Evolutionary conservation across 1,140 invertebrate genomes (phyloP), one percentile per base, ranked within the genome.

Genomic region (Apis florea): DNA sequence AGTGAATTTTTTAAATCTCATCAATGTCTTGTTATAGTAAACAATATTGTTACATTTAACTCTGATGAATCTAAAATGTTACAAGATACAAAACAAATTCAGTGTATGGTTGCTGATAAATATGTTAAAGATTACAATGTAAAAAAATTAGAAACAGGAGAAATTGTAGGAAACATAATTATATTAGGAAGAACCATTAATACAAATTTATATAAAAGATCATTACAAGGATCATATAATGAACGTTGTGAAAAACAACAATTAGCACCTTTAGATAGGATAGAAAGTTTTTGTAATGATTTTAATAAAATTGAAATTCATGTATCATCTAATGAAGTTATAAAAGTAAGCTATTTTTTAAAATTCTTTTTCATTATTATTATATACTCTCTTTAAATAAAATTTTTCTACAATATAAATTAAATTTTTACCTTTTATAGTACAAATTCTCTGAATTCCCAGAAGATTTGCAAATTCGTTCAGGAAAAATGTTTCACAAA

Each of bases 1-100:
- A 94, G 94, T 1, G 89, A 93, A 47, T 95, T 95, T 87, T 97
- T 96, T 86, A 95, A 95, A 88, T 93, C 94, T 56, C 91, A 94
- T 66, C 97, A 97, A 88, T 95, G 95, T 75, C 89, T 94, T 82
- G 95, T 95, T 0, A 97, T 97, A 61, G 91, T 94, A 80, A 92
- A 95, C 68, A 97, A 96, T 86, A 94, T 97, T 40, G 90, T 92
- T 80, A 92, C 95, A 8, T 96, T 95, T 89, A 19, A 40, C 4
- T 21, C 13, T 1, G 31, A 51, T 54, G 71, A 88, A n/a, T 8
- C 4, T 59, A n/a, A 76, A 54, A 49, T 47, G 21, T 49, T 70
- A n/a, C 31, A 12, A n/a, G 6, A 63, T 54, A 13, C 85, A 0
- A 86, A 88, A 19, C 78, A 72, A 76, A 85, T 92, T 19, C 76